phyloP scores from a whole-genome alignment of 2,888 invertebrate species.

The Drepanosiphum platanoidis region DNA sequence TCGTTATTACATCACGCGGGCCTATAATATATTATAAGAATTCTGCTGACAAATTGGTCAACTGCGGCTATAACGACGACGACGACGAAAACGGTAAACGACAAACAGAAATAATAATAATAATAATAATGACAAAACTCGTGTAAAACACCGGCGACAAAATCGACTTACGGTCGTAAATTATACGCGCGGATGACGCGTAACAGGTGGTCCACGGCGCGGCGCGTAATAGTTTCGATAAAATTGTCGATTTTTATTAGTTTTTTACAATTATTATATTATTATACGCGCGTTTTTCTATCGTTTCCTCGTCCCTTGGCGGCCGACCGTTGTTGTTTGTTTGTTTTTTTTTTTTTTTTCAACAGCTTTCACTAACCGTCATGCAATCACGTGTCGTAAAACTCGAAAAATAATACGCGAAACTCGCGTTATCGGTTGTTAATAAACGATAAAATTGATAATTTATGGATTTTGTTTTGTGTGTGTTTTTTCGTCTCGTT shows the following conservation, averaged over 20 bases:
- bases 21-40: neutral
- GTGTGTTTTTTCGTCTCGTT: neutral
- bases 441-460: neutral
- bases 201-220: constrained; percentile 13
- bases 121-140: constrained; percentile 10
- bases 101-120: neutral
- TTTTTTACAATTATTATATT: neutral
- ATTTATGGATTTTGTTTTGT: neutral
- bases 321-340: neutral
- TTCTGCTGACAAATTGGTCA: neutral
- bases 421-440: neutral
- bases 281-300: neutral
- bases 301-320: neutral
- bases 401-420: neutral
- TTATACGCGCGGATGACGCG: constrained; percentile 17
- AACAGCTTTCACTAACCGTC: constrained; percentile 12
- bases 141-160: neutral
- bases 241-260: constrained; percentile 9
- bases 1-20: neutral
- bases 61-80: neutral
- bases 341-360: neutral
- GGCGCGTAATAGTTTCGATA: neutral
- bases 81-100: neutral
- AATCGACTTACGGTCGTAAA: constrained; percentile 15
- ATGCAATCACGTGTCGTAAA: constrained; percentile 13